phyloP scores from a whole-genome alignment of 2,888 invertebrate species.

The Conchocele bisecta region DNA sequence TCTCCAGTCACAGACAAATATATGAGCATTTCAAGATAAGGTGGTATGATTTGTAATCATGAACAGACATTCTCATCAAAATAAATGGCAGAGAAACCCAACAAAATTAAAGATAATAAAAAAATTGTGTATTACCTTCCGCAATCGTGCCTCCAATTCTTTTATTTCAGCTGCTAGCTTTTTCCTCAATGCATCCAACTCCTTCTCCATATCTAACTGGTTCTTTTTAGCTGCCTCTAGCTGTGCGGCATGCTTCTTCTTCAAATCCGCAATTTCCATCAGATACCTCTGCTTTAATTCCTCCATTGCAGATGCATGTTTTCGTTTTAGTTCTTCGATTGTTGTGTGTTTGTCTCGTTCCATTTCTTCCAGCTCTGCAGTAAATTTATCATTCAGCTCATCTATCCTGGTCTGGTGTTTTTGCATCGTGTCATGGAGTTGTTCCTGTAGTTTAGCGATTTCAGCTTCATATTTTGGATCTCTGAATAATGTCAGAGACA shows the following conservation, averaged over 20 bases:
- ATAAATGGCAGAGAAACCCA: too few species aligned
- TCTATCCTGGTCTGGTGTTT: conserved; percentile 64
- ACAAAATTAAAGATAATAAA: too few species aligned
- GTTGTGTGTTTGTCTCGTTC: neutral
- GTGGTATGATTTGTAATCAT: too few species aligned
- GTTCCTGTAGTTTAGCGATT: conserved; percentile 49
- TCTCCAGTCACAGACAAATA: too few species aligned
- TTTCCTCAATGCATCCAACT: conserved; percentile 66
- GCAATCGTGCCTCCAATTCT: too few species aligned
- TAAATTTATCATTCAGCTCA: conserved; percentile 66
- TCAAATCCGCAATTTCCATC: conserved; percentile 12
- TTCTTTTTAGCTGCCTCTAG: conserved; percentile 32
- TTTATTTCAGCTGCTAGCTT: conserved; percentile 64
- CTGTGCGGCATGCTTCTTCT: conserved; percentile 41
- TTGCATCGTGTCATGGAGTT: conserved; percentile 33
- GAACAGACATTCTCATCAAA: too few species aligned
- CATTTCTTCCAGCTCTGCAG: conserved; percentile 44
- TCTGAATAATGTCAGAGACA: conserved; percentile 9
- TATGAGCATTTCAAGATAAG: too few species aligned
- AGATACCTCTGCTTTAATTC: neutral
- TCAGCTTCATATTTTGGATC: conserved; percentile 56
- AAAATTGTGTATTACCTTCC: too few species aligned
- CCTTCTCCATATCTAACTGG: conserved; percentile 54
- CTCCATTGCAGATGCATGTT: conserved; percentile 57
- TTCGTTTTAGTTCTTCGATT: conserved; percentile 24